A percentile compares a stretch with the other conserved stretches of the same genome.
Evolutionary conservation across 1,140 invertebrate genomes (phyloP).

Genomic region (Megalonaias nervosa): DNA sequence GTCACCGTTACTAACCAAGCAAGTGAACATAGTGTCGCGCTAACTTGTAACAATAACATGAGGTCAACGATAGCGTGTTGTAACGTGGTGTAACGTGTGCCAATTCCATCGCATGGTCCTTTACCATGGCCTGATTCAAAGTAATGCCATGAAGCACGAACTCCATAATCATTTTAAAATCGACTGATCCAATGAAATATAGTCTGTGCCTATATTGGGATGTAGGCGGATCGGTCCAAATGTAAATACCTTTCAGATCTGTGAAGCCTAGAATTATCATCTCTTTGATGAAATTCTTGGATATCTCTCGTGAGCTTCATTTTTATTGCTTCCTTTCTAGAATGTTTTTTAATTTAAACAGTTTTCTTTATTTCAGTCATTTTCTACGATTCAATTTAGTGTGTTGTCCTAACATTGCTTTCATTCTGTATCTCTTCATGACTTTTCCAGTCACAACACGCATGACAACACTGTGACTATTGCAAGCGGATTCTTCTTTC

Average conservation of each 20-base stretch:
- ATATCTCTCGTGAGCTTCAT: constrained; percentile 1
- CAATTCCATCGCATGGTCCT: no score
- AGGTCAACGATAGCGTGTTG: no score
- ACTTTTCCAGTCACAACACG: constrained; percentile 3
- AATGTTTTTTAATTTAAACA: no score
- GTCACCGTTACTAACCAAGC: no score
- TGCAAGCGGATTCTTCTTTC: constrained; percentile 1
- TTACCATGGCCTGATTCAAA: constrained; percentile 49
- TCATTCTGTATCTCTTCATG: constrained; percentile 15
- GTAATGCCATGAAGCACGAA: constrained; percentile 35
- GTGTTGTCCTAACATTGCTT: neutral
- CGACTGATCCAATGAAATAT: constrained; percentile 27
- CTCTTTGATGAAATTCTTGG: neutral
- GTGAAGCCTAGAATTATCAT: constrained; percentile 17
- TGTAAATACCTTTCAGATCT: constrained; percentile 30
- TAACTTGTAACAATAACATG: no score
- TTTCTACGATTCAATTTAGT: no score
- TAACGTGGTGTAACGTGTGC: no score
- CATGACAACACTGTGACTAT: neutral
- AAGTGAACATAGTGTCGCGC: no score
- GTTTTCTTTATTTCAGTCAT: no score
- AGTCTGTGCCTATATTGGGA: constrained; percentile 40
- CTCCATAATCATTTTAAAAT: no score
- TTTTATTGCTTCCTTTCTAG: no score
- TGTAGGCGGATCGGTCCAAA: constrained; percentile 42